Percentiles rank a stretch among this genome's conserved stretches.
phyloP scores from a whole-genome alignment of 2,888 invertebrate genomes.

The Acanthoscelides obtectus region DNA sequence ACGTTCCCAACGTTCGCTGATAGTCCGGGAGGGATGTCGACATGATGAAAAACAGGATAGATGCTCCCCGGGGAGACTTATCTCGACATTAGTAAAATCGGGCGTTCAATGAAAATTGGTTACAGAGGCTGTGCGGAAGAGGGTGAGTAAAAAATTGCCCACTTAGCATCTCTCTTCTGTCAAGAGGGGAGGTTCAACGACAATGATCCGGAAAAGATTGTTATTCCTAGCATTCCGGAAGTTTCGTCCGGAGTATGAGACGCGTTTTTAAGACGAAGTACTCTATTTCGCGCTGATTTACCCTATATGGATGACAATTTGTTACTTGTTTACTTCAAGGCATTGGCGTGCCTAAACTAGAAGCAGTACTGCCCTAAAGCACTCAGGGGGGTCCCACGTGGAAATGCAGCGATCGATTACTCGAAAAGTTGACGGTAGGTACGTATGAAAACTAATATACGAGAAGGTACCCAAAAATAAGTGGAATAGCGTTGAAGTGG shows the following conservation, averaged over 20 bases:
- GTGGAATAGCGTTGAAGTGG: too few relatives aligned
- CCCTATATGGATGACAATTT: neutral
- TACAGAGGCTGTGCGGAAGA: neutral
- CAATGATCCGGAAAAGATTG: neutral
- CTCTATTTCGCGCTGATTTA: neutral
- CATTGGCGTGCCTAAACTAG: neutral
- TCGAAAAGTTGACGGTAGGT: too few relatives aligned
- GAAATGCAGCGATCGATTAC: too few relatives aligned
- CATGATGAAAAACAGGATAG: neutral
- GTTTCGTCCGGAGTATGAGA: neutral
- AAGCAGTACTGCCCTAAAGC: too few relatives aligned
- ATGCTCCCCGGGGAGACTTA: neutral
- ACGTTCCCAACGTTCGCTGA: neutral
- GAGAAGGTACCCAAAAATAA: too few relatives aligned
- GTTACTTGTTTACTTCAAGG: neutral
- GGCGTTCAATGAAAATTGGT: neutral
- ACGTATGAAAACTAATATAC: too few relatives aligned
- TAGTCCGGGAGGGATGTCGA: neutral
- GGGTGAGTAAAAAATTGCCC: neutral
- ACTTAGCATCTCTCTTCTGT: neutral
- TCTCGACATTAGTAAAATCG: neutral
- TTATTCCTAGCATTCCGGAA: neutral
- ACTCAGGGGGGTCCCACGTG: too few relatives aligned
- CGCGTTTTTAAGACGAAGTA: neutral
- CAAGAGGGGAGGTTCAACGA: neutral